Conservation (phyloP, 2,113 vertebrate genomes). For the Salminus brasiliensis region DNA sequence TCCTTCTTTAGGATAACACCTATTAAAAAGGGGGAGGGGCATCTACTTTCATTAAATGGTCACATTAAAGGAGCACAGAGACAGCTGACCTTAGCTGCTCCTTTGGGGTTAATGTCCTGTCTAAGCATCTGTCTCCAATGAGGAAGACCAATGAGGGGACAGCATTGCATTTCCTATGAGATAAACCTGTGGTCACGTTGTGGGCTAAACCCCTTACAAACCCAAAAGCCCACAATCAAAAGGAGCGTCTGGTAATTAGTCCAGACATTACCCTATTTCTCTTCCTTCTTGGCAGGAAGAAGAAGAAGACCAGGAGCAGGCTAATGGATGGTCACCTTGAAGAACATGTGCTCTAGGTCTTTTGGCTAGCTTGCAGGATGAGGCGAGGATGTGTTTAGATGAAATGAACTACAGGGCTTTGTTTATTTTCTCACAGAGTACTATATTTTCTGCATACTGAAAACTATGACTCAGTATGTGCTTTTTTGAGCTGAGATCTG, state of each 20-base stretch:
- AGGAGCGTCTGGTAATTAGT: not conserved
- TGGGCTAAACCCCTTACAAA: constrained; percentile 27
- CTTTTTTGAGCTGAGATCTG: not conserved
- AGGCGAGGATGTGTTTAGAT: not conserved
- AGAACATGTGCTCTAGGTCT: not conserved
- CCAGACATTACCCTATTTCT: not conserved
- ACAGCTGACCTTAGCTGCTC: constrained; percentile 34
- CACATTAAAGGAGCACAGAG: constrained; percentile 13
- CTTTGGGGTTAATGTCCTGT: constrained; percentile 36
- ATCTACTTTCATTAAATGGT: not conserved
- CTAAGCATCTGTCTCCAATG: constrained; percentile 10
- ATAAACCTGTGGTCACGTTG: constrained; percentile 17
- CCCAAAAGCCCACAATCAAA: not conserved
- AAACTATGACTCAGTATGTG: not conserved
- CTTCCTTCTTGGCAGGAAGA: constrained; percentile 5
- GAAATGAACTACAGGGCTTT: not conserved
- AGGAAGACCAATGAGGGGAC: constrained; percentile 25
- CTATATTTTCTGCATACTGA: not conserved
- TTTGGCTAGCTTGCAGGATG: not conserved
- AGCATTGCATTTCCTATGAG: constrained; percentile 37
- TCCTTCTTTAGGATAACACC: not conserved
- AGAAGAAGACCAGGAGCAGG: not conserved
- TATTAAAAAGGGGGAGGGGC: not conserved
- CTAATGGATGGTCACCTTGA: not conserved
- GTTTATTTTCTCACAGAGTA: not conserved